These are phyloP conservation scores for Thripadectes ignobilis DNA, from an alignment of 2,797 vertebrate species.

Conservation along the genomic window DNA sequence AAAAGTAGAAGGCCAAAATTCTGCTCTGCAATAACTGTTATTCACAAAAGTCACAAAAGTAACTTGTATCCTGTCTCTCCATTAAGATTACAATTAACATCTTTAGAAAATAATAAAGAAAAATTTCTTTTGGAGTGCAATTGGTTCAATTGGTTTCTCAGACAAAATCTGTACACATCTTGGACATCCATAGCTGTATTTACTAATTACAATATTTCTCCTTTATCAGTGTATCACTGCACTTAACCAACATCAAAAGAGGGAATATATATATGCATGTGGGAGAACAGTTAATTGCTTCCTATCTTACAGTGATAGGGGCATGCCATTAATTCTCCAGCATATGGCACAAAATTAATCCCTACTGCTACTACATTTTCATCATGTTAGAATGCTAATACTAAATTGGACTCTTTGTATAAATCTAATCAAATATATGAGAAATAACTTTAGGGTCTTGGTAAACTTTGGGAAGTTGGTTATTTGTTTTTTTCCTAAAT, in stretches of 20 bases:
- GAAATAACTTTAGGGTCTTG: neutral
- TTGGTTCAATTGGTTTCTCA: neutral
- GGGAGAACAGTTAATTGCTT: constrained; percentile 21
- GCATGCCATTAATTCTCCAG: constrained; percentile 39
- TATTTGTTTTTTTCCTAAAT: rapidly evolving
- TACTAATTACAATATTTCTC: neutral
- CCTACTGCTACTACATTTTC: constrained; percentile 6
- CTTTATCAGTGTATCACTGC: neutral
- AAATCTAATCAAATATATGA: neutral
- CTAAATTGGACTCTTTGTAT: neutral
- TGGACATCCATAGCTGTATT: neutral
- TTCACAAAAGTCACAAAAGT: neutral
- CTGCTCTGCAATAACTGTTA: neutral
- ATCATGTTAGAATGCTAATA: neutral
- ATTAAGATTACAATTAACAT: neutral
- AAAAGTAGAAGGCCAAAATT: neutral
- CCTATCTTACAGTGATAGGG: neutral
- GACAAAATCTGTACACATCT: neutral
- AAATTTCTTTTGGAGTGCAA: neutral
- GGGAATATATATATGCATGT: neutral
- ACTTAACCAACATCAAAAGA: neutral
- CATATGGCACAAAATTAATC: constrained; percentile 46
- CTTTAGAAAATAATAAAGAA: neutral
- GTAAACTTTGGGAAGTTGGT: neutral
- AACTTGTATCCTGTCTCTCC: neutral